These are phyloP conservation scores for Zosterops borbonicus DNA, from an alignment of 2,113 vertebrate genomes.

Conservation along the genomic window DNA sequence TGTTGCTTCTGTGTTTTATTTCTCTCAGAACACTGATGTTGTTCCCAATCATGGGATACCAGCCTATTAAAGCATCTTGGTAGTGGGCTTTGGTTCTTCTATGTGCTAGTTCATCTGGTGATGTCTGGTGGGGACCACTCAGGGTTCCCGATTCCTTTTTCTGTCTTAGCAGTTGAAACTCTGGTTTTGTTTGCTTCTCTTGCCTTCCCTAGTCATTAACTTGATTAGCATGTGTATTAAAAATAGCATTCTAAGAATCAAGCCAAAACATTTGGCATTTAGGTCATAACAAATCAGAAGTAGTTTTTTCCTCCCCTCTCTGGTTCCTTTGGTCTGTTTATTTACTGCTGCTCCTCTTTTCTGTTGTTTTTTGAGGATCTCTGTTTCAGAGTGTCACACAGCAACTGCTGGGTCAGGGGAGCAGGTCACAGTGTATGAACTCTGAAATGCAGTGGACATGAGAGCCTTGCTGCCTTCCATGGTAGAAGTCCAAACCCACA, in stretches of 20 bases:
- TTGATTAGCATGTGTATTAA: background rate
- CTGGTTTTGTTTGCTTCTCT: background rate
- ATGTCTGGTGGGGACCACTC: background rate
- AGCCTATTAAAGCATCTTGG: background rate
- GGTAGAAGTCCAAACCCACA: background rate
- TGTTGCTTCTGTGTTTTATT: background rate
- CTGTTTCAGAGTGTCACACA: background rate
- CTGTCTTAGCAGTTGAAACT: background rate
- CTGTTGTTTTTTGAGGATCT: background rate
- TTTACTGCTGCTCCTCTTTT: background rate
- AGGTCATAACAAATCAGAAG: background rate
- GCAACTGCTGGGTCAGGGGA: background rate
- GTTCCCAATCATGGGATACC: fast-evolving
- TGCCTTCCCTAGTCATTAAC: background rate
- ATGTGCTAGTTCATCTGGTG: background rate
- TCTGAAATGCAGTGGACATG: background rate
- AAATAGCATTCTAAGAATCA: background rate
- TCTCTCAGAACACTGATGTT: background rate
- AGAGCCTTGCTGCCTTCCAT: background rate
- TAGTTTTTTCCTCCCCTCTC: background rate
- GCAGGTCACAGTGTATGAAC: background rate
- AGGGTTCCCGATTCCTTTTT: background rate
- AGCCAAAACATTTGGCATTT: background rate
- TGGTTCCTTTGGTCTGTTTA: background rate
- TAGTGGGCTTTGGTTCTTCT: background rate